Conservation (phyloP, 2,888 invertebrate species). For the Mechanitis messenoides region DNA sequence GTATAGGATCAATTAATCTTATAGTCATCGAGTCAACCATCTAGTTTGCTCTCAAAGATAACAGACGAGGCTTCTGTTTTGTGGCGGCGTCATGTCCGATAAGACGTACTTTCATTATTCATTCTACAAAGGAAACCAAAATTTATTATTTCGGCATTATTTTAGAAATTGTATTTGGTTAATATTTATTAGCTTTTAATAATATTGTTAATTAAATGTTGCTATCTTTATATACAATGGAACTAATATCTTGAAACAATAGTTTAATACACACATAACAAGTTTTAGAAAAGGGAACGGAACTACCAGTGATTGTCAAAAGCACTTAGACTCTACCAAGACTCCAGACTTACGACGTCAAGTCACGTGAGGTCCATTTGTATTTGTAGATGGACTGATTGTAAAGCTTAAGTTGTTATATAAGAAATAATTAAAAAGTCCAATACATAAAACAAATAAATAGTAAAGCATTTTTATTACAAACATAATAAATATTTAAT, state of each 20-base stretch:
- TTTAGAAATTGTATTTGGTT: background rate
- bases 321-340: background rate
- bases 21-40: conserved; percentile 24
- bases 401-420: background rate
- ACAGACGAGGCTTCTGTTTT: conserved; percentile 24
- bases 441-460: no score
- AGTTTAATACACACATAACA: background rate
- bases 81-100: conserved; percentile 23
- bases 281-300: background rate
- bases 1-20: conserved; percentile 35
- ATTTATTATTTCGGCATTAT: conserved; percentile 20
- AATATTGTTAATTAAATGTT: background rate
- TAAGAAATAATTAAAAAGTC: no score
- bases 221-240: background rate
- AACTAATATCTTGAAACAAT: background rate
- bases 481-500: no score
- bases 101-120: conserved; percentile 21
- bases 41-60: conserved; percentile 19
- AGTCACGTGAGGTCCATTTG: conserved; percentile 18
- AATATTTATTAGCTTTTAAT: background rate
- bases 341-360: conserved; percentile 6
- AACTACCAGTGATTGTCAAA: conserved; percentile 1
- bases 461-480: no score
- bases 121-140: conserved; percentile 22
- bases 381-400: conserved; percentile 6